Evolutionary conservation across 1,140 invertebrate species (phyloP).

Genomic region (Neocloeon triangulifer): DNA sequence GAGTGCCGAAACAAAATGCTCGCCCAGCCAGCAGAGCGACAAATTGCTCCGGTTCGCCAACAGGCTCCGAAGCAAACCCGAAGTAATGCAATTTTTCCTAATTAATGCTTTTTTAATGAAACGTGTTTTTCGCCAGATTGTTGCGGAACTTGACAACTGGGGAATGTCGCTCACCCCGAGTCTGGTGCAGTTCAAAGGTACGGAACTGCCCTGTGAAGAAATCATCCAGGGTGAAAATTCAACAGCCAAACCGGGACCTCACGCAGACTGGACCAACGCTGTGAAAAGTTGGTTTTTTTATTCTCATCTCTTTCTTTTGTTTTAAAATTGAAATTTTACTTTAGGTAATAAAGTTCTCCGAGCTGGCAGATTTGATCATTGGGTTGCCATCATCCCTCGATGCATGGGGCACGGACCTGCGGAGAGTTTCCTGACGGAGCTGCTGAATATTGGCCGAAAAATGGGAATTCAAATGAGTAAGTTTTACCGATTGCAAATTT

Average conservation of each 20-base stretch:
- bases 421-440: no score
- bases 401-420: neutral
- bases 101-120: no score
- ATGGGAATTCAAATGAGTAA: no score
- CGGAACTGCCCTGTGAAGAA: conserved; percentile 27
- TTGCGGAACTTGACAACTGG: conserved; percentile 32
- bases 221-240: no score
- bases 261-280: no score
- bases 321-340: no score
- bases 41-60: conserved; percentile 32
- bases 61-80: conserved; percentile 24
- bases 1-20: conserved; percentile 45
- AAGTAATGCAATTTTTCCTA: no score
- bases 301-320: no score
- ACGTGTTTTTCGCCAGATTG: conserved; percentile 18
- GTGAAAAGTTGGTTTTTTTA: no score
- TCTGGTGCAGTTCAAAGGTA: conserved; percentile 28
- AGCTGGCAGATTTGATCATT: neutral
- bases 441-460: no score
- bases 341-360: neutral
- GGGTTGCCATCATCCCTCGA: neutral
- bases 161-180: conserved; percentile 29
- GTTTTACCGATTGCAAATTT: no score
- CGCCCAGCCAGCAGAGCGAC: conserved; percentile 44
- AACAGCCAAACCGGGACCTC: no score